phyloP scores from a whole-genome alignment of 64 coral and sea anemone species.

The Porites lutea region DNA sequence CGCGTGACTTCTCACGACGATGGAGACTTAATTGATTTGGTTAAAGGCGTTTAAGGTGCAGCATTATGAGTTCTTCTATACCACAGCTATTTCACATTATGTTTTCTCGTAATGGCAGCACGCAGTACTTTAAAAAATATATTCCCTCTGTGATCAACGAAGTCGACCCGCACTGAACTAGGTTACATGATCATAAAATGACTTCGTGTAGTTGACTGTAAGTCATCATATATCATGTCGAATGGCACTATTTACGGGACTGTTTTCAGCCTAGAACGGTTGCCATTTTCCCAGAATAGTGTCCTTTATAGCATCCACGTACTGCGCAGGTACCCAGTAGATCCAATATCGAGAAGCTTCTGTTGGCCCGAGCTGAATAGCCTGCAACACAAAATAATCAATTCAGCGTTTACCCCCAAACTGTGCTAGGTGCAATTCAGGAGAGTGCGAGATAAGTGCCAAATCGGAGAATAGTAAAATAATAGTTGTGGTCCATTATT shows the following conservation, averaged over 20 bases:
- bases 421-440: neutral
- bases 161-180: neutral
- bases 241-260: neutral
- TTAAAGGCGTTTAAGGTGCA: no score
- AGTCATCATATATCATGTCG: neutral
- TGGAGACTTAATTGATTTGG: no score
- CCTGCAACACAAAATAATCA: constrained; percentile 39
- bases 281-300: constrained; percentile 99
- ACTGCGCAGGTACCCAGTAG: constrained; percentile 98
- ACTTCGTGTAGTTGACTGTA: neutral
- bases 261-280: constrained; percentile 63
- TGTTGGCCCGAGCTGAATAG: constrained; percentile 96
- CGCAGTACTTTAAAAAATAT: neutral
- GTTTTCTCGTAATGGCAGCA: no score
- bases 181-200: neutral
- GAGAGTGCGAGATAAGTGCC: no score
- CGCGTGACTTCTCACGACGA: no score
- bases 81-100: no score
- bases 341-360: constrained; percentile 98
- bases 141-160: neutral
- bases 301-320: constrained; percentile 98
- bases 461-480: no score
- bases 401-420: neutral
- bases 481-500: no score
- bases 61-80: no score